A percentile compares a stretch with the other conserved stretches of the same genome.
These are phyloP conservation scores for Diaphora mendica DNA, from an alignment of 2,888 invertebrate species.

Conservation along the genomic window DNA sequence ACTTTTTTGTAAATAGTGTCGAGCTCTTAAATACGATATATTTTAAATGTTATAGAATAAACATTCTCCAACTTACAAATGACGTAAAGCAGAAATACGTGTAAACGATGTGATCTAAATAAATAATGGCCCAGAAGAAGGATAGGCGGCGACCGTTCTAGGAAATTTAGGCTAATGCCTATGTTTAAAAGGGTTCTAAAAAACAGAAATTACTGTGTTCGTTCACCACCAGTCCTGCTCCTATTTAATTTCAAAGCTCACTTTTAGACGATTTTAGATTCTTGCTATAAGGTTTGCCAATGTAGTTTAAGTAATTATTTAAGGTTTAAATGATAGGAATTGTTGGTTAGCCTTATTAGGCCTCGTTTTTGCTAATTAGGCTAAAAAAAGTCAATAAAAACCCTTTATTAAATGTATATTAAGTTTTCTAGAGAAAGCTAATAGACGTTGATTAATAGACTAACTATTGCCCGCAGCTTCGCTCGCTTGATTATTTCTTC, in stretches of 20 bases:
- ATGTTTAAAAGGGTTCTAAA: background rate
- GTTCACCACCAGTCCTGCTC: background rate
- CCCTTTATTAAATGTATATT: background rate
- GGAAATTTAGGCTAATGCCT: background rate
- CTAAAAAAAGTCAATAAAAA: background rate
- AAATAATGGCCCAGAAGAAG: background rate
- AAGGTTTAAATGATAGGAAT: background rate
- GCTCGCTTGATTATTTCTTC: too few species aligned
- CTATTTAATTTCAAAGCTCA: background rate
- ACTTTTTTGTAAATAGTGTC: background rate
- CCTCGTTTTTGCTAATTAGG: background rate
- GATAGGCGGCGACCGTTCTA: background rate
- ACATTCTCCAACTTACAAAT: too few species aligned
- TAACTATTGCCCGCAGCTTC: background rate
- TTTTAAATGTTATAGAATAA: too few species aligned
- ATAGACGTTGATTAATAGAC: too few species aligned
- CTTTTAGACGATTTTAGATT: background rate
- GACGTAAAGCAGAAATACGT: background rate
- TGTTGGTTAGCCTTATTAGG: background rate
- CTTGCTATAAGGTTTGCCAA: background rate
- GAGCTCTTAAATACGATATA: background rate
- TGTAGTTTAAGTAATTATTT: background rate
- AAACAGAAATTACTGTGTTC: too few species aligned
- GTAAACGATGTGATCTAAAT: background rate
- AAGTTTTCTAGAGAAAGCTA: background rate